These are phyloP conservation scores for Alces alces DNA, from an alignment of 2,113 vertebrate species.

Conservation along the genomic window DNA sequence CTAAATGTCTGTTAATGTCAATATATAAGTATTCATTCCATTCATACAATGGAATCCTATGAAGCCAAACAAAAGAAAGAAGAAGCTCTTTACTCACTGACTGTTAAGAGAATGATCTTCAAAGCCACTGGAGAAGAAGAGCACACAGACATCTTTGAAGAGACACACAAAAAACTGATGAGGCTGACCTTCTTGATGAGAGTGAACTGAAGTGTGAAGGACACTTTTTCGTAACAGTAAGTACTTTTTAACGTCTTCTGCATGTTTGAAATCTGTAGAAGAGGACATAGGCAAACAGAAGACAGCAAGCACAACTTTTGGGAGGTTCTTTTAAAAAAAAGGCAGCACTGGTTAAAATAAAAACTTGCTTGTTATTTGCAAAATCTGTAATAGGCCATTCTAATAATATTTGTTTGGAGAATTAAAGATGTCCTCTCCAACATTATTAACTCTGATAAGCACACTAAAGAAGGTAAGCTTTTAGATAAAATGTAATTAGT, in stretches of 20 bases:
- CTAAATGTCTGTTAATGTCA: not conserved
- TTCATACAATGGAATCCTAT: not conserved
- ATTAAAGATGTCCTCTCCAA: not conserved
- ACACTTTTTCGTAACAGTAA: not conserved
- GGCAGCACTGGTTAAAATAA: not conserved
- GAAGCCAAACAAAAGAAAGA: not conserved
- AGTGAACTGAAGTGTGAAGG: not conserved
- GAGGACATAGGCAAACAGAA: not conserved
- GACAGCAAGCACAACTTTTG: not conserved
- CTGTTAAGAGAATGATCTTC: not conserved
- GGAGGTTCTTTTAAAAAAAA: not conserved
- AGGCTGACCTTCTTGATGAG: not conserved
- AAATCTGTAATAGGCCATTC: not conserved
- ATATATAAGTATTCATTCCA: not conserved
- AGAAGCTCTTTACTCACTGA: not conserved
- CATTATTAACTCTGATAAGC: not conserved
- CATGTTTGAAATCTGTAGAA: not conserved
- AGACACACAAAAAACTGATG: not conserved
- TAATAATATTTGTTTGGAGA: constrained; percentile 1
- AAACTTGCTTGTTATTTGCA: not conserved
- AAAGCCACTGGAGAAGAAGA: not conserved
- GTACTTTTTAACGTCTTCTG: not conserved
- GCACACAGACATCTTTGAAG: not conserved
- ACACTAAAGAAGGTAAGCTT: not conserved
- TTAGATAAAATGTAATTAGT: constrained; percentile 10